A percentile compares a stretch with the other conserved stretches of the same genome.
Evolutionary conservation across 1,140 invertebrate genomes (phyloP).

Genomic region (Trissolcus basalis): DNA sequence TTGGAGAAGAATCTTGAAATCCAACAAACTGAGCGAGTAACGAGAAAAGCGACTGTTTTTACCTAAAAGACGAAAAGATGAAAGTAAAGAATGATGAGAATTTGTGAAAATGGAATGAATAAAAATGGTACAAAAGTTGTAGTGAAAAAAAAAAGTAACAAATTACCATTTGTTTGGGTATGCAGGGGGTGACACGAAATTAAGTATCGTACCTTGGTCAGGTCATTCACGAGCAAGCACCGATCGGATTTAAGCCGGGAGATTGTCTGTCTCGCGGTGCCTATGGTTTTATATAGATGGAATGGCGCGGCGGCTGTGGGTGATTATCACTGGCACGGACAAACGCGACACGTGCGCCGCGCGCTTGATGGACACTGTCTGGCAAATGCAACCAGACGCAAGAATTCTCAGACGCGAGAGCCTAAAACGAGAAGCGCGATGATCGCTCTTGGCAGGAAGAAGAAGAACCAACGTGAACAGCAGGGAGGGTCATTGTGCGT

Average conservation of each 20-base stretch:
- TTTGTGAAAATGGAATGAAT: too few species aligned
- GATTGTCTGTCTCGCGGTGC: constrained; percentile 7
- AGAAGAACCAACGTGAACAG: constrained; percentile 63
- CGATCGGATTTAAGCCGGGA: constrained; percentile 16
- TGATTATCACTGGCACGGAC: constrained; percentile 34
- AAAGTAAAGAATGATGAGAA: too few species aligned
- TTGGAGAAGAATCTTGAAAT: too few species aligned
- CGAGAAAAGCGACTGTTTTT: too few species aligned
- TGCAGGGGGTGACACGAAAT: too few species aligned
- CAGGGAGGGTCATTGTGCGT: constrained; percentile 65
- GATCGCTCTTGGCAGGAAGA: constrained; percentile 68
- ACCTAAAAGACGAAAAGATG: too few species aligned
- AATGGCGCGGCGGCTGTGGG: constrained; percentile 13
- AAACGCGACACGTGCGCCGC: constrained; percentile 48
- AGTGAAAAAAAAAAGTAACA: too few species aligned
- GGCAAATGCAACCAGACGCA: constrained; percentile 62
- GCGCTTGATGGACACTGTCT: constrained; percentile 60
- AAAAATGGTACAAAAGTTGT: too few species aligned
- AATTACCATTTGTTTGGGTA: too few species aligned
- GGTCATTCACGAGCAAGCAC: background rate
- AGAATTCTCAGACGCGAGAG: constrained; percentile 57
- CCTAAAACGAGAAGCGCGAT: constrained; percentile 63
- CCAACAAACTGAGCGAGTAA: too few species aligned
- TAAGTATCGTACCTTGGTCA: too few species aligned
- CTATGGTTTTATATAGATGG: constrained; percentile 27